phyloP scores from a whole-genome alignment of 2,888 invertebrate species.

The Morpho achilles region DNA sequence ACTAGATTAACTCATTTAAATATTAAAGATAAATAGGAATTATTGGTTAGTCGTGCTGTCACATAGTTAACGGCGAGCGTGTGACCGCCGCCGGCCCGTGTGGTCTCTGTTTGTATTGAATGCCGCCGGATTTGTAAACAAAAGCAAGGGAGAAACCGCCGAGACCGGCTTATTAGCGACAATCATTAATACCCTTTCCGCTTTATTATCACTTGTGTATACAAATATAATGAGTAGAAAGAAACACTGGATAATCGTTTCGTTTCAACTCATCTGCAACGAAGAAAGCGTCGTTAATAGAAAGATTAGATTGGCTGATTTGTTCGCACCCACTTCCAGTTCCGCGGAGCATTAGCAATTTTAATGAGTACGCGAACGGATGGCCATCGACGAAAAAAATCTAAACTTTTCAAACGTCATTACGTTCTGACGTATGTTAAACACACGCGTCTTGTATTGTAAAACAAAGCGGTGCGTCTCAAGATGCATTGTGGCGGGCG shows the following conservation, averaged over 20 bases:
- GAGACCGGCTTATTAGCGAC: slow-evolving; percentile 35
- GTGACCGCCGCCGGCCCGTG: slow-evolving; percentile 34
- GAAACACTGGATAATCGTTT: background rate
- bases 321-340: slow-evolving; percentile 23
- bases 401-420: slow-evolving; percentile 51
- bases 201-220: slow-evolving; percentile 27
- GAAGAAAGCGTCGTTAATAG: slow-evolving; percentile 14
- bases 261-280: slow-evolving; percentile 8
- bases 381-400: slow-evolving; percentile 31
- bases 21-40: slow-evolving; percentile 16
- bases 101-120: slow-evolving; percentile 32
- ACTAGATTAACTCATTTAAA: too few relatives aligned
- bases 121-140: slow-evolving; percentile 56
- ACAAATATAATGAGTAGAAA: background rate
- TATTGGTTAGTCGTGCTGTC: slow-evolving; percentile 25
- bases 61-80: slow-evolving; percentile 31
- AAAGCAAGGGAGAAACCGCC: slow-evolving; percentile 38
- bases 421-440: slow-evolving; percentile 62
- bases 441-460: slow-evolving; percentile 60
- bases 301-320: slow-evolving; percentile 21
- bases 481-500: slow-evolving; percentile 76
- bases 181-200: slow-evolving; percentile 30
- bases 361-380: slow-evolving; percentile 27
- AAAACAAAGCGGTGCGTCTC: slow-evolving; percentile 44
- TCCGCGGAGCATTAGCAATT: slow-evolving; percentile 30